Base-by-base conservation (phyloP, 1,140 invertebrate species). In the Ceratina calcarata region DNA sequence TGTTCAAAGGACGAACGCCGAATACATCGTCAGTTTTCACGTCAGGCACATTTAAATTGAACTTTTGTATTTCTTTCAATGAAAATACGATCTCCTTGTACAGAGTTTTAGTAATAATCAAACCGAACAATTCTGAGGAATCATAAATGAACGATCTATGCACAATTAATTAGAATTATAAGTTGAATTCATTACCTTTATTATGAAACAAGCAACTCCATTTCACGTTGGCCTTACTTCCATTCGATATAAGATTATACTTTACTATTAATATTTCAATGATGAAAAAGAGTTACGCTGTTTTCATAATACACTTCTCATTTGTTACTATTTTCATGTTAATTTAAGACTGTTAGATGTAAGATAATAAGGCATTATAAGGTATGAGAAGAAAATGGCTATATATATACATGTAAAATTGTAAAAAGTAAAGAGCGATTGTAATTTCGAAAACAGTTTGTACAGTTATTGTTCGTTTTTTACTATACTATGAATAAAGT, bases 11-110 rank as follows among this genome's bases (percentile, higher is more conserved):
- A 98, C 97, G 16, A 98, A 98, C 93, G 95, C 97, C n/a, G 97
- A 99, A 91, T 99, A 99, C 92, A 96, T 98, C 82, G 97, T 99
- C 57, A 99, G 99, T 94, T 98, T 99, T 93, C 98, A 99, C 89
- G 94, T 99, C 75, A 94, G 95, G 86, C 94, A 95, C 84, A 84
- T 89, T 57, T 90, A 62, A 89, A 13, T 20, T 53, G 13, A 55
- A 27, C 15, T 45, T 2, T 64, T n/a, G 27, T n/a, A 27, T 65
- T 37, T 18, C 57, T 49, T 55, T 15, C 24, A 16, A 51, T 24
- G 27, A 32, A 20, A 45, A 62, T 37, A 32, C 49, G 58, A 78
- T 72, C 68, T 78, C 45, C 20, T 71, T 55, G 37, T 62, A 64
- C 49, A 45, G 13, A 45, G 7, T 49, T 24, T 61, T 16, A 53